Evolutionary conservation across 2,888 invertebrate species (phyloP).

Genomic region (Dione vanillae): DNA sequence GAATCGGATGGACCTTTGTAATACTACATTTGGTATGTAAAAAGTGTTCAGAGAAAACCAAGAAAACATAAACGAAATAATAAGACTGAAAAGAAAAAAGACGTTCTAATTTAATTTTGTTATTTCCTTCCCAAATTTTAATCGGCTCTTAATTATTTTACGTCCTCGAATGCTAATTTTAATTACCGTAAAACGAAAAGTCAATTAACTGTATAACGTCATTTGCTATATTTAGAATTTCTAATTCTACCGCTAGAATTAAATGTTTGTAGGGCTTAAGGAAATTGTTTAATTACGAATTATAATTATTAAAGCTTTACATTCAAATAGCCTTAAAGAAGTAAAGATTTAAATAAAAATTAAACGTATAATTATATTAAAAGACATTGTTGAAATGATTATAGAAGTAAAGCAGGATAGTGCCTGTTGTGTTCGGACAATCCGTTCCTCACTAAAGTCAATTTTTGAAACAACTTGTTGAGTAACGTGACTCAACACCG

Average conservation of each 20-base stretch:
- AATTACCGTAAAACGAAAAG: slow-evolving; percentile 38
- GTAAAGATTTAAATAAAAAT: too few relatives aligned
- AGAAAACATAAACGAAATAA: too few relatives aligned
- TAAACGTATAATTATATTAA: too few relatives aligned
- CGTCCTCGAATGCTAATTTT: slow-evolving; percentile 23
- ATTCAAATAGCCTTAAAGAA: not conserved
- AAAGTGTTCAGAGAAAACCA: not conserved
- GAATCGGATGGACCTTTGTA: too few relatives aligned
- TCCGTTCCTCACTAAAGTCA: too few relatives aligned
- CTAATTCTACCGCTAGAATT: slow-evolving; percentile 6
- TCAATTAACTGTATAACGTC: slow-evolving; percentile 36
- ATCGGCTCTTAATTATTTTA: slow-evolving; percentile 29
- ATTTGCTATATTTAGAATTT: slow-evolving; percentile 31
- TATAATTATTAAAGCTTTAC: too few relatives aligned
- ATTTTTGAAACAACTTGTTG: too few relatives aligned
- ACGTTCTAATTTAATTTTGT: not conserved
- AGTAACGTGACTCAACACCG: too few relatives aligned
- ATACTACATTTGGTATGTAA: too few relatives aligned
- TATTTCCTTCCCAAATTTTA: slow-evolving; percentile 17
- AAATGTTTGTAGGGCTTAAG: not conserved
- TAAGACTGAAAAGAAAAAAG: not conserved
- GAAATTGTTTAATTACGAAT: not conserved
- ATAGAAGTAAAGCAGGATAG: too few relatives aligned
- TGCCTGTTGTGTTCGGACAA: too few relatives aligned
- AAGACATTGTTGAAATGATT: too few relatives aligned